Conservation (phyloP, 2,797 vertebrate species). For the Falco columbarius region DNA sequence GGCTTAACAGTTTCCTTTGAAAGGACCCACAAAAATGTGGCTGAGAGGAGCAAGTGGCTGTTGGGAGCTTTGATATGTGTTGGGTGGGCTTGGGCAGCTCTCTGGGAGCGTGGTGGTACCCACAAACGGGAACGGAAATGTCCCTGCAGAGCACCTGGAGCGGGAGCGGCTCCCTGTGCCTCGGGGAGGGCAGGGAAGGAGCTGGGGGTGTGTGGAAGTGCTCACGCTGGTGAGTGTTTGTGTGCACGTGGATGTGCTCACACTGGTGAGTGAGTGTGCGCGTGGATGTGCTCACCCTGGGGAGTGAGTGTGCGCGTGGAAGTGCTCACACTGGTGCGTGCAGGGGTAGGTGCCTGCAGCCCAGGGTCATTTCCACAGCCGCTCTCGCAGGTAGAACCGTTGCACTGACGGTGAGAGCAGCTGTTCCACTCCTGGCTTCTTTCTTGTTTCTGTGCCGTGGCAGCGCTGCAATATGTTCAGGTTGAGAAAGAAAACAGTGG, state of each 20-base stretch:
- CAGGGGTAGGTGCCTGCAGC: background rate
- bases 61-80: background rate
- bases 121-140: background rate
- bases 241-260: too few relatives aligned
- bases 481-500: background rate
- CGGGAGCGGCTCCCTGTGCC: rapidly evolving
- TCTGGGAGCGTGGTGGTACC: background rate
- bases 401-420: background rate
- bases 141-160: background rate
- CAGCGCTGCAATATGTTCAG: background rate
- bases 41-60: background rate
- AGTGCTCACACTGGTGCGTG: background rate
- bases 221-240: background rate
- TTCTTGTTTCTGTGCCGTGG: background rate
- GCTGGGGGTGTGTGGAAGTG: background rate
- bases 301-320: too few relatives aligned
- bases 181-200: background rate
- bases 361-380: background rate
- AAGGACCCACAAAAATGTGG: background rate
- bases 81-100: background rate
- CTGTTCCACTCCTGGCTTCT: background rate
- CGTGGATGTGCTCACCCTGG: too few relatives aligned
- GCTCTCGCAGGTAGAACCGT: background rate
- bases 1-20: background rate
- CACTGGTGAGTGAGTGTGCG: too few relatives aligned